Conservation (phyloP, 2,888 invertebrate species). For the Myopa testacea region DNA sequence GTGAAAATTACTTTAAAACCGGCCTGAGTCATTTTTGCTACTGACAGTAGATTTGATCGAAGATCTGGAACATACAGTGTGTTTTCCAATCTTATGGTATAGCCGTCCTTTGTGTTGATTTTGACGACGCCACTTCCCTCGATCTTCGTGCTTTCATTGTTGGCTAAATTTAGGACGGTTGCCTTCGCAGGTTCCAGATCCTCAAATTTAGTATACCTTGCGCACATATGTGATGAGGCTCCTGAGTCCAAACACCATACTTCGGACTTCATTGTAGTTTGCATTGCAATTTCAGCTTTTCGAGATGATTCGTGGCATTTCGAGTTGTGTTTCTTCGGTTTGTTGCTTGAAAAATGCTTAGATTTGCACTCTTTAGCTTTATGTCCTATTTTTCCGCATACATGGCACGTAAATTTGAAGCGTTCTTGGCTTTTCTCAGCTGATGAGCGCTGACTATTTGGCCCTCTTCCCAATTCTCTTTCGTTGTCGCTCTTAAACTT, state of each 20-base stretch:
- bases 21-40: too few species aligned
- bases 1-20: too few species aligned
- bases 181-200: neutral
- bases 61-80: constrained; percentile 33
- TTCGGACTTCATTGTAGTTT: neutral
- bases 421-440: neutral
- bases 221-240: constrained; percentile 7
- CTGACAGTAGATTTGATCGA: too few species aligned
- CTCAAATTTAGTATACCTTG: neutral
- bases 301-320: neutral
- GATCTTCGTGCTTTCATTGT: neutral
- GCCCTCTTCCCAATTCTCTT: too few species aligned
- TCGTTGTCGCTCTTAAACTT: neutral
- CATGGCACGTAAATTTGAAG: constrained; percentile 8
- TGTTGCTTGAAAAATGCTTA: neutral
- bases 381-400: constrained; percentile 10
- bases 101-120: constrained; percentile 19
- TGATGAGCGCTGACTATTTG: neutral
- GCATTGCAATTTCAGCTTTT: neutral
- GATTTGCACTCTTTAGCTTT: constrained; percentile 10
- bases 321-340: neutral
- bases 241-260: constrained; percentile 12
- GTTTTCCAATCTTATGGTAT: constrained; percentile 3
- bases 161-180: neutral
- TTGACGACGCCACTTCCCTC: constrained; percentile 24